These are phyloP conservation scores for Amyelois transitella DNA, from an alignment of 1,140 invertebrate genomes.

Conservation along the genomic window DNA sequence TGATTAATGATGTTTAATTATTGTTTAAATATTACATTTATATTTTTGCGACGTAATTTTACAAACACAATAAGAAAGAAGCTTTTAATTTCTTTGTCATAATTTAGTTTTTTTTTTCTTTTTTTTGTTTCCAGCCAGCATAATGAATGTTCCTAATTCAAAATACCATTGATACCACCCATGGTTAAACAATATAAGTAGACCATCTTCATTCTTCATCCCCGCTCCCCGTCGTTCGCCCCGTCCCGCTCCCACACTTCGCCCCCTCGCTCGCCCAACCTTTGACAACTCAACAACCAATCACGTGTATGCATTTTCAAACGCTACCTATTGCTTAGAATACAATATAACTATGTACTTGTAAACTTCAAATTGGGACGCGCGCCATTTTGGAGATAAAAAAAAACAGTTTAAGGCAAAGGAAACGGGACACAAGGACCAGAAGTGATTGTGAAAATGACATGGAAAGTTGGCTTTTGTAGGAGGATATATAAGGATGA, in stretches of 20 bases:
- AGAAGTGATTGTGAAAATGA: too few species aligned
- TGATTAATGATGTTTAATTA: too few species aligned
- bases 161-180: neutral
- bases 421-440: too few species aligned
- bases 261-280: constrained; percentile 45
- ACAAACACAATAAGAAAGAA: too few species aligned
- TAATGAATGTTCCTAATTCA: neutral
- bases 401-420: too few species aligned
- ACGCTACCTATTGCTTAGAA: constrained; percentile 20
- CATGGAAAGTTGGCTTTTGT: too few species aligned
- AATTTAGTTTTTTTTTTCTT: neutral
- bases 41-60: too few species aligned
- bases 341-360: too few species aligned
- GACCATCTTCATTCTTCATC: constrained; percentile 27
- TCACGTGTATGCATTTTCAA: constrained; percentile 39
- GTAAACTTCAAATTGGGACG: too few species aligned
- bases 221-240: constrained; percentile 13
- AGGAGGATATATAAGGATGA: neutral
- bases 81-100: too few species aligned
- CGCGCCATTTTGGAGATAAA: too few species aligned
- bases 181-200: neutral
- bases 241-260: constrained; percentile 23
- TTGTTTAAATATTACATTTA: too few species aligned
- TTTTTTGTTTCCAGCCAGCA: neutral
- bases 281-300: constrained; percentile 65